Percentiles rank a stretch among this genome's conserved stretches.
These are phyloP conservation scores for Cybosia mesomella DNA, from an alignment of 2,888 invertebrate species.

Conservation along the genomic window DNA sequence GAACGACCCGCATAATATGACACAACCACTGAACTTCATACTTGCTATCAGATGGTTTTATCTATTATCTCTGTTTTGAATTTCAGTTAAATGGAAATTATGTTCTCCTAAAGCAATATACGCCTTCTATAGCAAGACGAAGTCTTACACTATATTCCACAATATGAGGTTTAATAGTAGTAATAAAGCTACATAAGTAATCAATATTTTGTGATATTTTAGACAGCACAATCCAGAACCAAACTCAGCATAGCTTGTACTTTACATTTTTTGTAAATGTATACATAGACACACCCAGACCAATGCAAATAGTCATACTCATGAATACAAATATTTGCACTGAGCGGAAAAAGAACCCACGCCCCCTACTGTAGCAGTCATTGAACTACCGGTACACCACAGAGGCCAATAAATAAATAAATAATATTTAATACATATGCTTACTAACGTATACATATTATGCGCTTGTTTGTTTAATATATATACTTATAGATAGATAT, in stretches of 20 bases:
- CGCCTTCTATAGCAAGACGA: background rate
- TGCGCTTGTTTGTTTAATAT: background rate
- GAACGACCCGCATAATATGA: constrained; percentile 65
- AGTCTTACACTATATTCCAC: background rate
- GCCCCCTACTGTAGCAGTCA: too few relatives aligned
- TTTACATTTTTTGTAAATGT: too few relatives aligned
- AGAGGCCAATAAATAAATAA: too few relatives aligned
- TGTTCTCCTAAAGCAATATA: background rate
- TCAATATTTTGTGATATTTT: too few relatives aligned
- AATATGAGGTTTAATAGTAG: background rate
- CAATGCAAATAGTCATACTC: too few relatives aligned
- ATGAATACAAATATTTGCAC: too few relatives aligned
- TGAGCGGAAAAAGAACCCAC: too few relatives aligned
- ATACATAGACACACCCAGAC: too few relatives aligned
- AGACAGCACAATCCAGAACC: too few relatives aligned
- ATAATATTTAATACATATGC: too few relatives aligned
- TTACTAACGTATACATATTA: background rate
- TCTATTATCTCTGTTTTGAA: constrained; percentile 24
- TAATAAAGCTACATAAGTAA: background rate
- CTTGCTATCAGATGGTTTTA: constrained; percentile 45
- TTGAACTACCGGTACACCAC: too few relatives aligned
- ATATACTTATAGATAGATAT: background rate
- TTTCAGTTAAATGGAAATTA: constrained; percentile 27
- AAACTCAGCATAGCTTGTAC: too few relatives aligned
- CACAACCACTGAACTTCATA: constrained; percentile 53